Evolutionary conservation across 2,888 invertebrate genomes (phyloP).

Genomic region (Himalopsyche anomala): DNA sequence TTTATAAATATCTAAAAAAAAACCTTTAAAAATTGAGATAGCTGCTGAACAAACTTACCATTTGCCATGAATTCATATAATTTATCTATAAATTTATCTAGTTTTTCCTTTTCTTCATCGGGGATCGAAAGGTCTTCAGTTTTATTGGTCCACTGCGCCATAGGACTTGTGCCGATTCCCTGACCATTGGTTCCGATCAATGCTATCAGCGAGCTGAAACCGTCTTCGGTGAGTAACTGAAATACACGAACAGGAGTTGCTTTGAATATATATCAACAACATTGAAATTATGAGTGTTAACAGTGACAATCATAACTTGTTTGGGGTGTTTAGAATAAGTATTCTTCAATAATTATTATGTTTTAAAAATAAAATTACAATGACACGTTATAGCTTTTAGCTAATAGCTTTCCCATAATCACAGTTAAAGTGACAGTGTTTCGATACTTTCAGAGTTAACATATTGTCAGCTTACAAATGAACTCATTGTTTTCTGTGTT

Average conservation of each 20-base stretch:
- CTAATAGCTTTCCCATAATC: too few relatives aligned
- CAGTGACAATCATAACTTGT: not conserved
- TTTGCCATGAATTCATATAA: constrained; percentile 89
- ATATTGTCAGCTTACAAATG: too few relatives aligned
- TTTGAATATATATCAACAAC: too few relatives aligned
- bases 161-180: constrained; percentile 94
- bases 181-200: constrained; percentile 94
- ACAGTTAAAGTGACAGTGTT: too few relatives aligned
- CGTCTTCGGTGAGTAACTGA: constrained; percentile 86
- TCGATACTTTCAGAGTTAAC: too few relatives aligned
- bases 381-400: not conserved
- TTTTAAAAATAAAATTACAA: too few relatives aligned
- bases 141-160: constrained; percentile 91
- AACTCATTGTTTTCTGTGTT: too few relatives aligned
- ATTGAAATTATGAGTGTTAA: not conserved
- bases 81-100: constrained; percentile 88
- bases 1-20: too few relatives aligned
- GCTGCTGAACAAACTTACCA: constrained; percentile 75
- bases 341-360: not conserved
- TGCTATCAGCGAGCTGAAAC: constrained; percentile 84
- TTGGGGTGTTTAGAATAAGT: not conserved
- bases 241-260: constrained; percentile 63
- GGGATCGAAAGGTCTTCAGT: constrained; percentile 82
- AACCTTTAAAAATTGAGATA: too few relatives aligned
- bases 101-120: constrained; percentile 80